phyloP scores from a whole-genome alignment of 2,888 invertebrate genomes.

The Teleogryllus oceanicus region DNA sequence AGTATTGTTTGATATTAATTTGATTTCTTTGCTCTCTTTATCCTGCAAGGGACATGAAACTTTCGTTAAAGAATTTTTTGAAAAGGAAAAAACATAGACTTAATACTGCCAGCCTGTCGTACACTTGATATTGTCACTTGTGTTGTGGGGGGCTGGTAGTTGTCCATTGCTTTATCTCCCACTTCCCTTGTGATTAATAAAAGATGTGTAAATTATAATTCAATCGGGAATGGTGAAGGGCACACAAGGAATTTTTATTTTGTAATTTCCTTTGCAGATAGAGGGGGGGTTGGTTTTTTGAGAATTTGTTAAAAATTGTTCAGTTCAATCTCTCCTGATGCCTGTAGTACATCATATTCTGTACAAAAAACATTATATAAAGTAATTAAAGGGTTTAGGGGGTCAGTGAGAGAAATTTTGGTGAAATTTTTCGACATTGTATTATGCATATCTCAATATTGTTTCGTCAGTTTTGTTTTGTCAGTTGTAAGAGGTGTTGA shows the following conservation, averaged over 20 bases:
- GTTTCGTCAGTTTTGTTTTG: background rate
- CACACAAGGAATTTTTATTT: background rate
- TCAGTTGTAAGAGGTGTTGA: conserved; percentile 18
- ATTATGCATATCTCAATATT: background rate
- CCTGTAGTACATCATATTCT: background rate
- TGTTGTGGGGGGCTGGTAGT: background rate
- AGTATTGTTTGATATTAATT: conserved; percentile 4
- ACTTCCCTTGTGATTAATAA: background rate
- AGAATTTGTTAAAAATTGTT: background rate
- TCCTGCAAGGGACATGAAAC: background rate
- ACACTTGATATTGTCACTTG: background rate
- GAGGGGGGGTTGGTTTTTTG: background rate
- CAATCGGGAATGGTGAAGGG: background rate
- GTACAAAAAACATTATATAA: too few species aligned
- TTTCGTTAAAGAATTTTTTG: background rate
- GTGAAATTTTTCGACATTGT: background rate
- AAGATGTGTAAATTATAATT: background rate
- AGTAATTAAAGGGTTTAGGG: too few species aligned
- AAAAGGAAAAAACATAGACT: too few species aligned
- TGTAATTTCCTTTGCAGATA: conserved; percentile 9
- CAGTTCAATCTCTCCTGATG: background rate
- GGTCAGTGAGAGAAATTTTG: too few species aligned
- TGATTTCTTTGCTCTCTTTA: conserved; percentile 19
- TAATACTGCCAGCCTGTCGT: background rate
- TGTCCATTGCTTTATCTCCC: background rate